Evolutionary conservation across 2,888 invertebrate genomes (phyloP).

Genomic region (Gasteruption jaculator): DNA sequence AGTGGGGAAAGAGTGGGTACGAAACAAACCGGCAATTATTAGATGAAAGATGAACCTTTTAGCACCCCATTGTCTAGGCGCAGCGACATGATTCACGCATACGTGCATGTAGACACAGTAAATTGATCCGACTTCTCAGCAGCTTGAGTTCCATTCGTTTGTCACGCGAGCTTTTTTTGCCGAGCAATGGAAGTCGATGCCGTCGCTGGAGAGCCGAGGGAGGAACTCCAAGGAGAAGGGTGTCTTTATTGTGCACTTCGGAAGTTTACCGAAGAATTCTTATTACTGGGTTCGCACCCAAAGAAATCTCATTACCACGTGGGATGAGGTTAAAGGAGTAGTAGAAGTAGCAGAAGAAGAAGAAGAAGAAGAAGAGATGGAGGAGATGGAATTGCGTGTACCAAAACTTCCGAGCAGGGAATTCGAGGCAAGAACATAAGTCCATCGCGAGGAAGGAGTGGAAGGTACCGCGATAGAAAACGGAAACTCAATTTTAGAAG

Average conservation of each 20-base stretch:
- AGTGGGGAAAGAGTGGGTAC: too few relatives aligned
- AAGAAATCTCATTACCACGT: constrained; percentile 44
- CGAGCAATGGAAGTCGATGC: too few relatives aligned
- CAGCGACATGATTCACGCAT: too few relatives aligned
- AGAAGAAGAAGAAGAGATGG: constrained; percentile 7
- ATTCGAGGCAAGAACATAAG: constrained; percentile 27
- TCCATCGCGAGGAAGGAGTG: constrained; percentile 19
- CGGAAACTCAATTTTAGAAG: constrained; percentile 31
- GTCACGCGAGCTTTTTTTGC: too few relatives aligned
- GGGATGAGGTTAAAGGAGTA: constrained; percentile 16
- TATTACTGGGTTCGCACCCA: constrained; percentile 36
- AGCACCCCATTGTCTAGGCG: too few relatives aligned
- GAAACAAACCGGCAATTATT: too few relatives aligned
- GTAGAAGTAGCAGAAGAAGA: neutral
- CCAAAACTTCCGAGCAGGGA: constrained; percentile 35
- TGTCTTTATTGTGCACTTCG: constrained; percentile 38
- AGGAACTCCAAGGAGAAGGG: constrained; percentile 19
- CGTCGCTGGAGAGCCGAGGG: too few relatives aligned
- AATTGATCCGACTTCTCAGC: too few relatives aligned
- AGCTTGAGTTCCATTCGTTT: too few relatives aligned
- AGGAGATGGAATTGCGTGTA: constrained; percentile 33
- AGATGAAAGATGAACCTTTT: too few relatives aligned
- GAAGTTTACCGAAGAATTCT: constrained; percentile 43
- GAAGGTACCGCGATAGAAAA: too few relatives aligned
- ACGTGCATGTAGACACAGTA: too few relatives aligned